A percentile compares a stretch with the other conserved stretches of the same genome.
These are phyloP conservation scores for Grallaria varia DNA, from an alignment of 2,113 vertebrate genomes.

Conservation along the genomic window DNA sequence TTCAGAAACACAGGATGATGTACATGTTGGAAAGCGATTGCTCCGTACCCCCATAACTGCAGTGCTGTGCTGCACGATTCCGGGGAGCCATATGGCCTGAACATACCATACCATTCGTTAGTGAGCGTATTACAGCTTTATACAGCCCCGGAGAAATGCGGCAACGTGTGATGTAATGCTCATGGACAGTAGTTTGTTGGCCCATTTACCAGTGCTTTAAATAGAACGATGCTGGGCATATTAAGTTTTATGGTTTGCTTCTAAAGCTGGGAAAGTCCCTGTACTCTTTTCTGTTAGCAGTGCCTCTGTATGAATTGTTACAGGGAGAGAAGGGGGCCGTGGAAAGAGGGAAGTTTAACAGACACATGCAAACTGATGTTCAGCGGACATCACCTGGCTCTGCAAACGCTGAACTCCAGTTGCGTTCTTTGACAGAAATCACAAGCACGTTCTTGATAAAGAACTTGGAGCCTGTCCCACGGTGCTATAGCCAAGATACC, in stretches of 20 bases:
- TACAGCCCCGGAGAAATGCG: conserved; percentile 44
- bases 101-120: conserved; percentile 33
- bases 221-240: background rate
- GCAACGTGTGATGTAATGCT: conserved; percentile 53
- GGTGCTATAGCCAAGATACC: background rate
- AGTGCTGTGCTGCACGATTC: background rate
- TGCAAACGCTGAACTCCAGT: background rate
- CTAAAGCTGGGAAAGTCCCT: background rate
- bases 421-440: background rate
- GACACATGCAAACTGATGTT: background rate
- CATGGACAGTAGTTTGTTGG: conserved; percentile 60
- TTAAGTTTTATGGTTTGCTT: background rate
- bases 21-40: background rate
- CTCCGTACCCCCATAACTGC: background rate
- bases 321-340: background rate
- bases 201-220: conserved; percentile 62
- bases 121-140: conserved; percentile 33
- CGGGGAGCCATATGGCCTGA: conserved; percentile 45
- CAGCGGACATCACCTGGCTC: background rate
- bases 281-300: background rate
- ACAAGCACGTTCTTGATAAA: background rate
- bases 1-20: background rate
- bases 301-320: background rate
- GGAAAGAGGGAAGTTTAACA: background rate
- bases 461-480: background rate